Percentiles rank a stretch among this genome's conserved stretches.
These are phyloP conservation scores for Mythimna pallens DNA, from an alignment of 2,888 invertebrate genomes.

Conservation along the genomic window DNA sequence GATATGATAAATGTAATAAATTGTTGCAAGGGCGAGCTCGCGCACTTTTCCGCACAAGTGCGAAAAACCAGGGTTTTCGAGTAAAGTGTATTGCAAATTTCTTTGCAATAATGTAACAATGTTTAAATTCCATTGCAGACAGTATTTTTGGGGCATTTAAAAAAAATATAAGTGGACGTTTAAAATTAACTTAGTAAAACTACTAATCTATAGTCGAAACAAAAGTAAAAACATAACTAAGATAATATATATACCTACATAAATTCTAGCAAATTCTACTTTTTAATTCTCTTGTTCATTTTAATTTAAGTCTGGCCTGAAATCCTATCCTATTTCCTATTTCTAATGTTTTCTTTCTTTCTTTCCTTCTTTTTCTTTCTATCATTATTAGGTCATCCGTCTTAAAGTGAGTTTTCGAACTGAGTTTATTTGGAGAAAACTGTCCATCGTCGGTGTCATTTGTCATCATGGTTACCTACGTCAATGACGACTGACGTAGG, in stretches of 20 bases:
- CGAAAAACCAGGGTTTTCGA: no score
- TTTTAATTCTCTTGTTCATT: neutral
- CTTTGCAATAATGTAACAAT: neutral
- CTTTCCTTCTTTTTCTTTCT: no score
- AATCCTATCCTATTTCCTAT: no score
- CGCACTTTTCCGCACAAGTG: no score
- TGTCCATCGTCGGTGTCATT: conserved; percentile 32
- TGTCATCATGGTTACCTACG: conserved; percentile 35
- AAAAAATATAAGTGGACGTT: neutral
- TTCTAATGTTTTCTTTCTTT: no score
- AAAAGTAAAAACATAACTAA: no score
- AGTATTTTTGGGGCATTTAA: neutral
- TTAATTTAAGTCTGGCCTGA: conserved; percentile 4
- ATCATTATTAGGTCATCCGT: conserved; percentile 39
- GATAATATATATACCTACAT: no score
- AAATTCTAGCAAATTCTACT: neutral
- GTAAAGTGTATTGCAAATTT: neutral
- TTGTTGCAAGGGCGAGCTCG: no score
- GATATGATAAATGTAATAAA: no score
- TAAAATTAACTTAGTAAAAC: neutral
- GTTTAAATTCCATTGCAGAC: neutral
- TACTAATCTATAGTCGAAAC: neutral
- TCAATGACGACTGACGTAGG: conserved; percentile 25
- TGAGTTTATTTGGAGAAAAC: conserved; percentile 25
- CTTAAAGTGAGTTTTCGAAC: conserved; percentile 33